A percentile compares a stretch with the other conserved stretches of the same genome.
Evolutionary conservation across 1,140 invertebrate genomes (phyloP).

Genomic region (Leptonema lineaticorne): DNA sequence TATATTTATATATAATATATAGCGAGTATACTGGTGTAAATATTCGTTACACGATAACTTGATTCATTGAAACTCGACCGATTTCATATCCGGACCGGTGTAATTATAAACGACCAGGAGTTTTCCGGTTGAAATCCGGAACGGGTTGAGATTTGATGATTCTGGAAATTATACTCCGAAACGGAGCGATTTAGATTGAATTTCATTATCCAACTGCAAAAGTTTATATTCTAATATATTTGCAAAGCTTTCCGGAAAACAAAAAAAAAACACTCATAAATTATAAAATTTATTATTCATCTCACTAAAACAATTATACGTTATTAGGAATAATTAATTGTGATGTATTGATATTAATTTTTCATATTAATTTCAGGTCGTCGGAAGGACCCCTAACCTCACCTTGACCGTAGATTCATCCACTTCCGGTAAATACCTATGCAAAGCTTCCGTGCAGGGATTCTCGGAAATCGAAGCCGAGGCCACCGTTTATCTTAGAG

Average conservation of each 20-base stretch:
- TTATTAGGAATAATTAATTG: too few relatives aligned
- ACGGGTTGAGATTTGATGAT: conserved; percentile 16
- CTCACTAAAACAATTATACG: too few relatives aligned
- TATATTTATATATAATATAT: too few relatives aligned
- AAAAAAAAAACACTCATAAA: too few relatives aligned
- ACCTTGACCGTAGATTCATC: conserved; percentile 73
- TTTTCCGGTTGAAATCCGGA: too few relatives aligned
- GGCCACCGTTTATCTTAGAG: conserved; percentile 80
- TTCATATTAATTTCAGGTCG: conserved; percentile 60
- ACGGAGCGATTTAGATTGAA: conserved; percentile 8
- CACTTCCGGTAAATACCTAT: conserved; percentile 82
- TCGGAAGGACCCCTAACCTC: conserved; percentile 71
- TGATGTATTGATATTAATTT: too few relatives aligned
- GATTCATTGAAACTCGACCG: too few relatives aligned
- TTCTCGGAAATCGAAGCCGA: conserved; percentile 83
- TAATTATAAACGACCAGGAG: conserved; percentile 1
- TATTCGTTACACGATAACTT: too few relatives aligned
- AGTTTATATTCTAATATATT: too few relatives aligned
- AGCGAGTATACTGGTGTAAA: too few relatives aligned
- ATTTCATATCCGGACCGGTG: neutral
- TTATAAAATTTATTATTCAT: too few relatives aligned
- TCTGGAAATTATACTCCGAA: conserved; percentile 8
- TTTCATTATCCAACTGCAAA: conserved; percentile 27
- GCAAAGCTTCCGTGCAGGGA: conserved; percentile 79
- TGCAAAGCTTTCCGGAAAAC: too few relatives aligned